A percentile compares a stretch with the other conserved stretches of the same genome.
These are phyloP conservation scores for Varecia variegata DNA, from an alignment of 2,797 vertebrate genomes.

Conservation along the genomic window DNA sequence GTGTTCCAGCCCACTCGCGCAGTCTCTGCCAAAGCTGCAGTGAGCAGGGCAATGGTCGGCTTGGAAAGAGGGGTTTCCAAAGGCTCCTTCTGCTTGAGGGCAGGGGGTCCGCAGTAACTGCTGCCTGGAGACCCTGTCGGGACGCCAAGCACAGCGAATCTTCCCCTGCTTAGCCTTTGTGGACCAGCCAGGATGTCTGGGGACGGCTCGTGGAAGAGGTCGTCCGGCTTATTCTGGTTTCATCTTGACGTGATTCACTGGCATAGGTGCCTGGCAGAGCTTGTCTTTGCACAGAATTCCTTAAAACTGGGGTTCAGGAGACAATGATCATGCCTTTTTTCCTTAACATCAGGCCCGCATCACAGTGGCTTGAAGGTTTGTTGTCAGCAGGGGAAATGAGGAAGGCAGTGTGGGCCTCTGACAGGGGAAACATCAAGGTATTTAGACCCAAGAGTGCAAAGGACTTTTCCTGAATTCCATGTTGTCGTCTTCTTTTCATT, in stretches of 20 bases:
- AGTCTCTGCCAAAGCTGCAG: neutral
- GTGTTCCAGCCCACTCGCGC: neutral
- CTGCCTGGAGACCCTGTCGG: neutral
- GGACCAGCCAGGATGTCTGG: neutral
- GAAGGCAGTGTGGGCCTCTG: neutral
- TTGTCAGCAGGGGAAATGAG: slow-evolving; percentile 12
- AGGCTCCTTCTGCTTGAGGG: neutral
- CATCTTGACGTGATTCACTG: neutral
- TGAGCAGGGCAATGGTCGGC: neutral
- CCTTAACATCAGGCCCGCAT: neutral
- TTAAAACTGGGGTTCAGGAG: neutral
- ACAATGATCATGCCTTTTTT: neutral
- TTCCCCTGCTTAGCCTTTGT: neutral
- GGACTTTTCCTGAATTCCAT: slow-evolving; percentile 6
- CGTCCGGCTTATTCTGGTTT: neutral
- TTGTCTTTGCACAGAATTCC: neutral
- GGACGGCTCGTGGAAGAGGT: no score
- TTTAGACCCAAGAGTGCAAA: neutral
- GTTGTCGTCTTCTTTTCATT: neutral
- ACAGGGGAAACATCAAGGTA: neutral
- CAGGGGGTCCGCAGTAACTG: neutral
- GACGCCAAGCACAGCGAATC: neutral
- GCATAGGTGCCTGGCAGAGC: neutral
- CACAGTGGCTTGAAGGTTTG: neutral
- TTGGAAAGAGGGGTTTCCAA: neutral